Conservation (phyloP, 1,140 invertebrate species). For the Plutomurus gul region DNA sequence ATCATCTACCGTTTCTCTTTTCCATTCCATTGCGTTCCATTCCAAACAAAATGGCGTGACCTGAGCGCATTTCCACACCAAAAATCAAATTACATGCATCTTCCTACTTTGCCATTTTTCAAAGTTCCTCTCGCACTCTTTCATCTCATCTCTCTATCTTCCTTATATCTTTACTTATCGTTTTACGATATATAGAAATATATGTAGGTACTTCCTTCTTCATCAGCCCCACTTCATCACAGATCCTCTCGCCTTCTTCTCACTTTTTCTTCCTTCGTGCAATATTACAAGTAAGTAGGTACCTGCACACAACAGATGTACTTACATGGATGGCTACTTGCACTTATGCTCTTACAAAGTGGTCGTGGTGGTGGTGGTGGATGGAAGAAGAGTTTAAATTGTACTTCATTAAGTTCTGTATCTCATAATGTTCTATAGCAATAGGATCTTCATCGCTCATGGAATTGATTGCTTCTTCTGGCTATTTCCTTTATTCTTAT, state of each 20-base stretch:
- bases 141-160: not conserved
- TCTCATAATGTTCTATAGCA: not conserved
- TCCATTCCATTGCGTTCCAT: slow-evolving; percentile 27
- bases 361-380: not conserved
- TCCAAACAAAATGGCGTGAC: slow-evolving; percentile 51
- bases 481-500: not conserved
- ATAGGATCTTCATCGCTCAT: too few species aligned
- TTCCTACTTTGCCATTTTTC: slow-evolving; percentile 52
- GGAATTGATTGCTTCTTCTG: too few species aligned
- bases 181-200: not conserved
- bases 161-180: not conserved
- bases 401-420: not conserved
- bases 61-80: slow-evolving; percentile 50
- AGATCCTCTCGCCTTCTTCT: not conserved
- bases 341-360: too few species aligned
- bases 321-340: too few species aligned
- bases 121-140: slow-evolving; percentile 36
- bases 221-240: not conserved
- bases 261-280: too few species aligned
- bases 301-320: too few species aligned
- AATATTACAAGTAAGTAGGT: too few species aligned
- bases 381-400: not conserved
- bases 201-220: not conserved
- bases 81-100: slow-evolving; percentile 53
- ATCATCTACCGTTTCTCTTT: not conserved